Evolutionary conservation across 2,797 vertebrate species (phyloP), one percentile per base, ranked within the genome.

Genomic region (Eulemur rubriventer): DNA sequence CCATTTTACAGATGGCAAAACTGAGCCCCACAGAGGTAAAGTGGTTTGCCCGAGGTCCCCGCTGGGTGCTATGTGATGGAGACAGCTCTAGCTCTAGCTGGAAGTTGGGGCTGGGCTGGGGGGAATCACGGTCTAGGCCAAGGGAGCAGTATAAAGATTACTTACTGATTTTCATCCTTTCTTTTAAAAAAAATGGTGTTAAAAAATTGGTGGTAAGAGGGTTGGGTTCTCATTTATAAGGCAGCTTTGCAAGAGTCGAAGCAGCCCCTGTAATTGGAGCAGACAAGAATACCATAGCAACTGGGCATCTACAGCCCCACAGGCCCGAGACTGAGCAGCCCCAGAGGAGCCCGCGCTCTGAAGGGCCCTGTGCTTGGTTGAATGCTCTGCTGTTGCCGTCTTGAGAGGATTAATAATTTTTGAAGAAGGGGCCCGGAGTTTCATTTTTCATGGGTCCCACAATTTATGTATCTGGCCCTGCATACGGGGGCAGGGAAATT

Each of bases 251-350:
- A 73, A 7, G 83, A 33, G 30, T 41, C 33, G 9, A n/a, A 17
- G 52, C 8, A 20, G 50, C 33, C 9, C 9, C 18, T 12, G 1
- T 24, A 2, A 43, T 28, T 30, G 38, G 38, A n/a, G 43, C 20
- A 17, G 73, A 65, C 22, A 24, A 7, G 50, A 22, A 12, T 16
- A 0, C n/a, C 24, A 2, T 3, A 24, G 61, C 59, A 17, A 33
- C 59, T 0, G 38, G 72, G 7, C n/a, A 43, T 46, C 38, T 57
- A n/a, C 24, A 11, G 12, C 41, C 30, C 43, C 12, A 2, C 0
- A 4, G 16, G 12, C 43, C 22, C 4, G 0, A 4, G 43, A 13
- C 63, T 5, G 67, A 26, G n/a, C 2, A 0, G 61, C 48, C 63
- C 20, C 38, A 4, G 38, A 43, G 33, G 43, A 9, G 10, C 48